Conservation (phyloP, 2,797 vertebrate species). For the Periparus ater region DNA sequence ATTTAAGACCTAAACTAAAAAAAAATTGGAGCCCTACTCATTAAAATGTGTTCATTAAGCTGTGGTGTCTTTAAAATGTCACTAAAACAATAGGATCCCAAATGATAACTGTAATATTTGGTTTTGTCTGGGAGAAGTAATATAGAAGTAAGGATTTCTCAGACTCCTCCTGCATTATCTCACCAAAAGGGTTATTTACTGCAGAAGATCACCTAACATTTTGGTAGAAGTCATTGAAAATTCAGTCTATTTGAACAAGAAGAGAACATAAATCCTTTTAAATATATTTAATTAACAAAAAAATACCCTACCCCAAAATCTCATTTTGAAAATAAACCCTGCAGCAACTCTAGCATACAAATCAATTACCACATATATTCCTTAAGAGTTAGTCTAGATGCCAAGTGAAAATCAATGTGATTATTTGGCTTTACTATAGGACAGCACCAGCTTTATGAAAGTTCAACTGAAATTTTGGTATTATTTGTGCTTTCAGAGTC, state of each 20-base stretch:
- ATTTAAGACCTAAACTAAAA: constrained; percentile 20
- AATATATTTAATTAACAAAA: constrained; percentile 74
- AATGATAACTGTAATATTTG: constrained; percentile 43
- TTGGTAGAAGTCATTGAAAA: constrained; percentile 67
- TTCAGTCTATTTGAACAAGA: constrained; percentile 65
- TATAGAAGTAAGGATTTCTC: constrained; percentile 58
- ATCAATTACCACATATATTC: constrained; percentile 52
- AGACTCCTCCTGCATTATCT: constrained; percentile 41
- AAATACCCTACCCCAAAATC: constrained; percentile 26
- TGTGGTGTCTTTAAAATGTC: constrained; percentile 37
- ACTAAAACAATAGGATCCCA: constrained; percentile 34
- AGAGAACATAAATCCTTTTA: constrained; percentile 68
- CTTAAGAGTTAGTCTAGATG: constrained; percentile 47
- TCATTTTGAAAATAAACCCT: constrained; percentile 70
- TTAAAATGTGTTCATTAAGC: not conserved
- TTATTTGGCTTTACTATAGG: constrained; percentile 69
- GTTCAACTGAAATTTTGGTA: not conserved
- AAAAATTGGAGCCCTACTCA: constrained; percentile 21
- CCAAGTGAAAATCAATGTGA: constrained; percentile 68
- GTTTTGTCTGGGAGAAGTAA: constrained; percentile 48
- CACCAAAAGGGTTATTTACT: constrained; percentile 55
- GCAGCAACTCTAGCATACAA: constrained; percentile 41
- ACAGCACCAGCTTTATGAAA: constrained; percentile 54
- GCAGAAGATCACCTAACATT: constrained; percentile 43
- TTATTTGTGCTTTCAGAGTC: not conserved